Evolutionary conservation across 2,113 vertebrate genomes (phyloP), one percentile per base, ranked within the genome.

Genomic region (Philantomba maxwellii): DNA sequence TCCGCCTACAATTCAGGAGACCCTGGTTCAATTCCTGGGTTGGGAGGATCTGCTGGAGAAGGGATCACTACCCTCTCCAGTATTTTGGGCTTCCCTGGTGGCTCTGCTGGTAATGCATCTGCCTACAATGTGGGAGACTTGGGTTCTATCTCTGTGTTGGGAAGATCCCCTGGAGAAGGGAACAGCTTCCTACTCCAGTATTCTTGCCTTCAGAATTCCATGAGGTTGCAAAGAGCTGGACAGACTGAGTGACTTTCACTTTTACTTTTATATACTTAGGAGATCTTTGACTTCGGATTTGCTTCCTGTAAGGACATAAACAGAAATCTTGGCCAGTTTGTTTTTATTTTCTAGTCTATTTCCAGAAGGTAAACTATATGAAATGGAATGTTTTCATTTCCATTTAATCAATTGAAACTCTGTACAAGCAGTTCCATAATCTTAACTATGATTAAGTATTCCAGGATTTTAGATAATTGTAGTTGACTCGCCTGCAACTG

Each of bases 341-440:
- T 87, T 92, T 95, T 93, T 43, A 82, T 94, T 93, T 97, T 89
- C 55, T 89, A 78, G 13, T 87, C 16, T 39, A 64, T 96, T 94
- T 16, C 39, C 87, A 43, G 36, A 93, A 91, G 93, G 91, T 26
- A 89, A 92, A 86, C 23, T 93, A 8, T 87, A 53, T 87, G 30
- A 90, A 83, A 47, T 94, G 73, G 36, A 86, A 93, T 96, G 23
- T 64, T 95, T 85, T 57, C 49, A 78, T 57, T 58, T n/a, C 9
- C 49, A 43, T 90, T 95, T 75, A 85, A 88, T 88, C 58, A 96
- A 5, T 58, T 92, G 55, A 95, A 93, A 88, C 73, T 96, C 49
- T 92, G 0, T 92, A 47, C 21, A 85, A 14, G 26, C 26, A 94
- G 12, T 93, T 81, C 10, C 75, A 23, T 91, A 78, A 83, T 93